Evolutionary conservation across 2,888 invertebrate genomes (phyloP).

Genomic region (Drosophila borealis): DNA sequence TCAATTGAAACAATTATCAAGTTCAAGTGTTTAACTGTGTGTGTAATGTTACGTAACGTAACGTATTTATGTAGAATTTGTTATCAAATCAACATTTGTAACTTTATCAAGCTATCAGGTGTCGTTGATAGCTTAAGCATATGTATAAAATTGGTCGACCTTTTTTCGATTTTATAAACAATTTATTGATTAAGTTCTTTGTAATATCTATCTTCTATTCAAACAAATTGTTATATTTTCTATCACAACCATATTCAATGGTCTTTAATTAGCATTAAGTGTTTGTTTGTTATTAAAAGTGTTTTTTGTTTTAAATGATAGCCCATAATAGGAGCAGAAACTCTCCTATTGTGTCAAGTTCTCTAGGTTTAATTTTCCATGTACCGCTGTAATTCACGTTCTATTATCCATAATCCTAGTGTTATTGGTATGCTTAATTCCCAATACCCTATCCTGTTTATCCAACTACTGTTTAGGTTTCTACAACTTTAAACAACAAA

Average conservation of each 20-base stretch:
- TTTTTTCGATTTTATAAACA: constrained; percentile 61
- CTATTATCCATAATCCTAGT: constrained; percentile 38
- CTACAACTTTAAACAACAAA: constrained; percentile 45
- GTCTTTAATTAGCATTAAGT: constrained; percentile 66
- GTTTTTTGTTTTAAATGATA: constrained; percentile 61
- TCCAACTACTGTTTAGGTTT: constrained; percentile 34
- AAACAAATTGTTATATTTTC: constrained; percentile 55
- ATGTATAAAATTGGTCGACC: constrained; percentile 23
- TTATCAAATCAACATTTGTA: constrained; percentile 45
- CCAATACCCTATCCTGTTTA: constrained; percentile 22
- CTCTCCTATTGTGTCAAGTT: constrained; percentile 32
- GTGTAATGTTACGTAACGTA: constrained; percentile 32
- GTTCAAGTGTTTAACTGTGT: constrained; percentile 41
- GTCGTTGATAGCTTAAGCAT: constrained; percentile 5
- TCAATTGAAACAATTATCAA: constrained; percentile 48
- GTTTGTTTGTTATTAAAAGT: constrained; percentile 73
- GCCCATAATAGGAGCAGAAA: constrained; percentile 19
- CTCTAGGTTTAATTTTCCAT: constrained; percentile 42
- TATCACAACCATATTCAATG: constrained; percentile 38
- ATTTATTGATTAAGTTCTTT: constrained; percentile 24
- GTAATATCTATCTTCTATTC: constrained; percentile 30
- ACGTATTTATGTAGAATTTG: constrained; percentile 32
- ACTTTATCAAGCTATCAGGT: constrained; percentile 13
- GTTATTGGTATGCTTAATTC: constrained; percentile 36
- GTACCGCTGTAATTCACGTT: constrained; percentile 30